These are phyloP conservation scores for Bellardia bayeri DNA, from an alignment of 2,888 invertebrate species.

Conservation along the genomic window DNA sequence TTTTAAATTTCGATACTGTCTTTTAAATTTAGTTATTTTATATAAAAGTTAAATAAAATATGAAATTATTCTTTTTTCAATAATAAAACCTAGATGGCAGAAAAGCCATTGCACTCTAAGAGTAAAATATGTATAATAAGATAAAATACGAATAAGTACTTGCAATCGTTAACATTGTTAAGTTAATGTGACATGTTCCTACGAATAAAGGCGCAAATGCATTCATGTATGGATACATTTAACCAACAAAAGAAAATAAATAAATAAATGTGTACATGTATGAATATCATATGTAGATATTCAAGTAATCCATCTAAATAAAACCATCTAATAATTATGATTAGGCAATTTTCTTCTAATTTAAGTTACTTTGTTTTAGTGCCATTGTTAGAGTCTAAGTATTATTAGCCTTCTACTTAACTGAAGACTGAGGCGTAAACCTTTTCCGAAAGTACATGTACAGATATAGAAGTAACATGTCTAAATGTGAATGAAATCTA, in stretches of 20 bases:
- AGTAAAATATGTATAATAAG: too few species aligned
- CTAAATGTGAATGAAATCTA: constrained; percentile 63
- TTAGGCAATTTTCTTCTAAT: constrained; percentile 59
- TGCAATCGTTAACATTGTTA: background rate
- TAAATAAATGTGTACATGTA: background rate
- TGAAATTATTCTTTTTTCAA: too few species aligned
- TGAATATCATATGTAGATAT: constrained; percentile 8
- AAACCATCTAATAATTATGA: constrained; percentile 69
- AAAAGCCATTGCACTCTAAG: too few species aligned
- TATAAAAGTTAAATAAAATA: too few species aligned
- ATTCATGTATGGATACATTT: constrained; percentile 3
- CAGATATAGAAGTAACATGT: constrained; percentile 30
- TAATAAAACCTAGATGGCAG: too few species aligned
- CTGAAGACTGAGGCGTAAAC: constrained; percentile 68
- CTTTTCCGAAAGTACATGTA: constrained; percentile 57
- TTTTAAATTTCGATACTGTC: too few species aligned
- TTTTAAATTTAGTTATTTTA: too few species aligned
- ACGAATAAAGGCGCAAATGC: constrained; percentile 16
- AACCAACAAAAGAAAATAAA: constrained; percentile 12
- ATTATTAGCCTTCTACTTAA: constrained; percentile 62
- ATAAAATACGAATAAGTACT: too few species aligned
- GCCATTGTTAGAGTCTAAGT: constrained; percentile 30
- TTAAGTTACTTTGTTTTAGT: constrained; percentile 33
- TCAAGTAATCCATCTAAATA: constrained; percentile 35
- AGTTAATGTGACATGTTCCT: constrained; percentile 55